Conservation (phyloP, 2,888 invertebrate genomes). For the Philhelius pedissequus region DNA sequence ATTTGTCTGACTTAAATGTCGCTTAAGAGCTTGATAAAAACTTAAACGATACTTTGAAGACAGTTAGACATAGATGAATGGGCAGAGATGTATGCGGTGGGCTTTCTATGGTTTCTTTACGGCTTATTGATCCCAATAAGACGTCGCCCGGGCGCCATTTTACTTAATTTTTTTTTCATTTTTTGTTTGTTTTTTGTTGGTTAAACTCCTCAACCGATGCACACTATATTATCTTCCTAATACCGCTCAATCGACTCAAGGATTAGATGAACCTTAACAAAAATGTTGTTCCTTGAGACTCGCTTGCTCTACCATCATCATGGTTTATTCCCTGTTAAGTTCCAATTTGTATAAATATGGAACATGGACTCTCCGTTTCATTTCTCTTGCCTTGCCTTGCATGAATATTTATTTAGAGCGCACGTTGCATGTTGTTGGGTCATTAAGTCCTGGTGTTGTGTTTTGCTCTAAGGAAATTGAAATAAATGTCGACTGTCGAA, state of each 20-base stretch:
- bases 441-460: constrained; percentile 73
- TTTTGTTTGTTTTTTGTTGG: not conserved
- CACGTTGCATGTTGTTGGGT: constrained; percentile 75
- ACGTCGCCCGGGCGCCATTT: constrained; percentile 6
- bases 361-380: not conserved
- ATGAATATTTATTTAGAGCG: constrained; percentile 67
- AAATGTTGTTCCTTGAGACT: not conserved
- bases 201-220: not conserved
- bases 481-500: constrained; percentile 72
- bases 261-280: constrained; percentile 33
- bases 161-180: not conserved
- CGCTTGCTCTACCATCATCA: not conserved
- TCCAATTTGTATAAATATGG: not conserved
- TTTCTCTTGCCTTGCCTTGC: not conserved
- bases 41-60: constrained; percentile 38
- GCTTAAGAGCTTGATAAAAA: constrained; percentile 48
- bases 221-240: constrained; percentile 45
- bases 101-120: constrained; percentile 42
- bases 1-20: constrained; percentile 52
- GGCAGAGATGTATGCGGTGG: not conserved
- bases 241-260: constrained; percentile 48
- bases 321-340: not conserved
- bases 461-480: constrained; percentile 73
- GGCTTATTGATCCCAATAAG: constrained; percentile 33
- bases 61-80: not conserved